A percentile compares a stretch with the other conserved stretches of the same genome.
Evolutionary conservation across 2,113 vertebrate genomes (phyloP).

Genomic region (Beaufortia kweichowensis): DNA sequence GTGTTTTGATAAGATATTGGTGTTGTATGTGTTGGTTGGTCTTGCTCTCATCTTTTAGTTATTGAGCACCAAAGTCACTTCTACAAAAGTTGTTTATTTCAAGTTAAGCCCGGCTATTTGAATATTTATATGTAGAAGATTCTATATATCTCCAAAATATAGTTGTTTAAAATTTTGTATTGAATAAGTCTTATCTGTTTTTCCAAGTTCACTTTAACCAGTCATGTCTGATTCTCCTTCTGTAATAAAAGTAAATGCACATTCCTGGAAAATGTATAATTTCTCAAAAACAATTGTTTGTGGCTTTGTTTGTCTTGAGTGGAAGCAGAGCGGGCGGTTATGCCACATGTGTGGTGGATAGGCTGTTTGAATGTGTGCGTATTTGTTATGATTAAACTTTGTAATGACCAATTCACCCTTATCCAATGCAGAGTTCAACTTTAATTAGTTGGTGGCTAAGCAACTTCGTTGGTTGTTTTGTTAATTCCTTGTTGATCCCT

Average conservation of each 20-base stretch:
- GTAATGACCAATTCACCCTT: constrained; percentile 48
- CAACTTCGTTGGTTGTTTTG: constrained; percentile 50
- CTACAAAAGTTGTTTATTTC: constrained; percentile 20
- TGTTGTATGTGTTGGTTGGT: constrained; percentile 62
- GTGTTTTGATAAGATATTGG: constrained; percentile 67
- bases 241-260: constrained; percentile 3
- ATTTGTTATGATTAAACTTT: constrained; percentile 40
- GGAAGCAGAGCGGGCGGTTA: constrained; percentile 23
- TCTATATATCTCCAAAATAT: neutral
- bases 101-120: constrained; percentile 22
- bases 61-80: constrained; percentile 20
- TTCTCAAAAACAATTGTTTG: constrained; percentile 35
- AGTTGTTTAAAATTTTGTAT: neutral
- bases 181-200: constrained; percentile 37
- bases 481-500: constrained; percentile 43
- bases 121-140: constrained; percentile 16
- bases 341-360: constrained; percentile 1
- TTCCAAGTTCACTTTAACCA: constrained; percentile 11
- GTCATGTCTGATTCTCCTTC: constrained; percentile 21
- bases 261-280: constrained; percentile 23
- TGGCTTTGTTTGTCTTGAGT: constrained; percentile 32
- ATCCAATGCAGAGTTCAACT: constrained; percentile 35
- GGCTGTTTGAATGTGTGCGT: constrained; percentile 15
- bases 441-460: constrained; percentile 51
- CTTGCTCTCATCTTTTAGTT: constrained; percentile 37